A percentile compares a stretch with the other conserved stretches of the same genome.
These are phyloP conservation scores for Perizoma flavofasciatum DNA, from an alignment of 2,888 invertebrate genomes.

Conservation along the genomic window DNA sequence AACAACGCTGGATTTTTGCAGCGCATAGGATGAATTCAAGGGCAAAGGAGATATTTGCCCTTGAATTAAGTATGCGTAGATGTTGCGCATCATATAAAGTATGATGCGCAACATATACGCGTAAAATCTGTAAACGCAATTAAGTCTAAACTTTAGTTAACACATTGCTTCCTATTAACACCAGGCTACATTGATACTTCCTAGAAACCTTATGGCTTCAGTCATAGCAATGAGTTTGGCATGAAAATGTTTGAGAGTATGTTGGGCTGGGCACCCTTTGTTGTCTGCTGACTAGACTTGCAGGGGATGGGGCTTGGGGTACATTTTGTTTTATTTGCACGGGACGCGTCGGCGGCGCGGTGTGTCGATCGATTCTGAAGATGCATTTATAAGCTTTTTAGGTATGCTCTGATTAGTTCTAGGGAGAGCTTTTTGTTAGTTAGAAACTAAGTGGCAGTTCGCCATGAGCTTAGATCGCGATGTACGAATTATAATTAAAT, in stretches of 20 bases:
- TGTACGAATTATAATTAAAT: too few species aligned
- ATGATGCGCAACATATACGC: conserved; percentile 37
- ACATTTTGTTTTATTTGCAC: conserved; percentile 78
- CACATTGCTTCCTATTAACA: conserved; percentile 68
- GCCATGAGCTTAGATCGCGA: too few species aligned
- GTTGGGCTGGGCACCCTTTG: conserved; percentile 70
- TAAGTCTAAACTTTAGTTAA: conserved; percentile 74
- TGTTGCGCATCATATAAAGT: too few species aligned
- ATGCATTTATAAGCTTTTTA: conserved; percentile 26
- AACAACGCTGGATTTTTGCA: too few species aligned
- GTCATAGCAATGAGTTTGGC: conserved; percentile 44
- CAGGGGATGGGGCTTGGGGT: conserved; percentile 59
- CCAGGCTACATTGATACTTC: conserved; percentile 33
- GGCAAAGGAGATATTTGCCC: too few species aligned
- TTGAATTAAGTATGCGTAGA: too few species aligned
- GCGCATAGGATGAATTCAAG: too few species aligned
- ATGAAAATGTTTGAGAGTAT: conserved; percentile 34
- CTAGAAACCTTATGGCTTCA: conserved; percentile 26
- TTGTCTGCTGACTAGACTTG: conserved; percentile 76
- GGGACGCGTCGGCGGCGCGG: conserved; percentile 43
- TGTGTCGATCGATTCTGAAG: conserved; percentile 52
- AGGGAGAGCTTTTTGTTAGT: too few species aligned
- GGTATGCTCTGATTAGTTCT: conserved; percentile 14
- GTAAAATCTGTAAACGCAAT: conserved; percentile 77
- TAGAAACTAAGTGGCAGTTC: too few species aligned